These are phyloP conservation scores for Drosophila varians DNA, from an alignment of 1,140 invertebrate genomes.

Conservation along the genomic window DNA sequence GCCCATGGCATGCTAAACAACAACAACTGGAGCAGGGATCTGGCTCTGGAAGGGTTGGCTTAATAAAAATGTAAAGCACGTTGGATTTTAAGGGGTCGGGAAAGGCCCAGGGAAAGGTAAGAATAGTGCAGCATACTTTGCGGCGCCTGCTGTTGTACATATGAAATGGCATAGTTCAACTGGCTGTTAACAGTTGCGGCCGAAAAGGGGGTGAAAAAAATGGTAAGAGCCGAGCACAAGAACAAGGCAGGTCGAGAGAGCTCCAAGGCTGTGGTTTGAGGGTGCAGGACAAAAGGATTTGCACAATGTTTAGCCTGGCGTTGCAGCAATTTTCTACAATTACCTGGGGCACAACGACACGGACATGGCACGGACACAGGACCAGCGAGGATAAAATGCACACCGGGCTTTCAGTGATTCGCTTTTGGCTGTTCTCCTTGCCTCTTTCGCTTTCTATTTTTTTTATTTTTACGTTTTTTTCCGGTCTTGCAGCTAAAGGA, in stretches of 20 bases:
- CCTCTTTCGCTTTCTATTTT: neutral
- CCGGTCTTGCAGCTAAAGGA: constrained; percentile 48
- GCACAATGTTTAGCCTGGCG: constrained; percentile 79
- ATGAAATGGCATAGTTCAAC: constrained; percentile 82
- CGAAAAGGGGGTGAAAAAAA: constrained; percentile 26
- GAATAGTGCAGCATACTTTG: constrained; percentile 77
- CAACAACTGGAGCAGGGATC: constrained; percentile 20
- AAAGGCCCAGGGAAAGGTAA: constrained; percentile 40
- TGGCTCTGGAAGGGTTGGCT: constrained; percentile 44
- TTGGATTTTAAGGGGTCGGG: constrained; percentile 28
- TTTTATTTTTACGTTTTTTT: constrained; percentile 18
- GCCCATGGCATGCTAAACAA: constrained; percentile 78
- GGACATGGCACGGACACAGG: neutral
- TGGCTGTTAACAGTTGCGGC: constrained; percentile 80
- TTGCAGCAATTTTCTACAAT: constrained; percentile 82
- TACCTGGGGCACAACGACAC: constrained; percentile 72
- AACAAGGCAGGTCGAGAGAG: constrained; percentile 7
- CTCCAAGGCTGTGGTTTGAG: neutral
- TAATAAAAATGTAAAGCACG: constrained; percentile 82
- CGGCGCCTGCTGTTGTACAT: constrained; percentile 62
- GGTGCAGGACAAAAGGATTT: constrained; percentile 69
- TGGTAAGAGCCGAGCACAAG: constrained; percentile 4
- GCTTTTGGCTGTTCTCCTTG: constrained; percentile 41
- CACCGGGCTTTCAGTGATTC: constrained; percentile 76
- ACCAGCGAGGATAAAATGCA: constrained; percentile 70